Conservation (phyloP, 2,113 vertebrate genomes). For the Heterotis niloticus region DNA sequence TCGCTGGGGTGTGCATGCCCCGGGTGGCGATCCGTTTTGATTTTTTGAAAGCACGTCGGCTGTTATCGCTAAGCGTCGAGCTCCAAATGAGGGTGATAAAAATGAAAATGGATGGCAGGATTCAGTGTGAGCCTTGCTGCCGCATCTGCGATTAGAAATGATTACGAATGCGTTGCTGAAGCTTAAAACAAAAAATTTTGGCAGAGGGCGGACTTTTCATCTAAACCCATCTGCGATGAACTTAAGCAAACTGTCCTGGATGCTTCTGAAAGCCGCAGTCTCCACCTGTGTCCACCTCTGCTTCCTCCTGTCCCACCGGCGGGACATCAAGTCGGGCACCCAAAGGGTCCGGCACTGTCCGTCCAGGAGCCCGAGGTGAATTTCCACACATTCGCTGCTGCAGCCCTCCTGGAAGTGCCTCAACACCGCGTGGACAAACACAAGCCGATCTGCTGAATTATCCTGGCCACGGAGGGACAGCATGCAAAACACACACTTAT, state of each 20-base stretch:
- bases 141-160: not conserved
- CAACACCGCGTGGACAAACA: too few species aligned
- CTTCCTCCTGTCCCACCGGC: too few species aligned
- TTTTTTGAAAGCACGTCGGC: not conserved
- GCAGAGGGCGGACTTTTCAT: not conserved
- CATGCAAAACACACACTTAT: not conserved
- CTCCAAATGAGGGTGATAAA: not conserved
- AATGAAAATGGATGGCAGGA: not conserved
- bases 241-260: too few species aligned
- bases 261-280: too few species aligned
- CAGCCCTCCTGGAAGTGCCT: too few species aligned
- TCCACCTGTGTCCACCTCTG: too few species aligned
- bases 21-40: constrained; percentile 5
- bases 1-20: not conserved
- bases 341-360: not conserved
- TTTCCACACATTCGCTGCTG: too few species aligned
- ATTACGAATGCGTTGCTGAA: constrained; percentile 8
- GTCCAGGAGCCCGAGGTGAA: not conserved
- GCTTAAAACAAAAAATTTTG: not conserved
- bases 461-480: too few species aligned
- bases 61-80: not conserved
- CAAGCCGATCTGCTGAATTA: not conserved
- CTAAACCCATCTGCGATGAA: too few species aligned
- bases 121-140: not conserved
- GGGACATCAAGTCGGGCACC: not conserved